A percentile compares a stretch with the other conserved stretches of the same genome.
Evolutionary conservation across 2,888 invertebrate species (phyloP).

Genomic region (Dorcus hopei): DNA sequence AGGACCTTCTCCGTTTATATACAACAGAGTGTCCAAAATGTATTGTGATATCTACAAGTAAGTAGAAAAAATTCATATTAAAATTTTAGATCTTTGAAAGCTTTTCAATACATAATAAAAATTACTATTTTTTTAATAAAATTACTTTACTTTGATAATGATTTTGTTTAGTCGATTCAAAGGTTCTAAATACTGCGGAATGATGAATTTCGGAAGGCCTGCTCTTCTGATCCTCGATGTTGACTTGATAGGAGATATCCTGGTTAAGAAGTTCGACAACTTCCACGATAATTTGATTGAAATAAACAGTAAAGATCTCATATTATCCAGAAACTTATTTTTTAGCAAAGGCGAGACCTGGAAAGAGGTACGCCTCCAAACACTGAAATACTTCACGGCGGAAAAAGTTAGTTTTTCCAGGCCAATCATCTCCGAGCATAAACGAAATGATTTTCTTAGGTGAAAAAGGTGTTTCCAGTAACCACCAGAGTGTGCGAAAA

Average conservation of each 20-base stretch:
- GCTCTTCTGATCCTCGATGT: conserved; percentile 34
- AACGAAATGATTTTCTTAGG: not conserved
- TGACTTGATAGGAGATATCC: conserved; percentile 35
- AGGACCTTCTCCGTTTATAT: conserved; percentile 4
- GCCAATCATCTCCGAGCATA: too few species aligned
- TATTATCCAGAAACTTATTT: conserved; percentile 47
- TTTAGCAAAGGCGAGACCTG: conserved; percentile 44
- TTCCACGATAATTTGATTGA: conserved; percentile 32
- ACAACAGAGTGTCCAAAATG: conserved; percentile 1
- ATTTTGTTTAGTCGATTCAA: not conserved
- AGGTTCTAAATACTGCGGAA: conserved; percentile 31
- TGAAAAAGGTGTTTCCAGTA: conserved; percentile 10
- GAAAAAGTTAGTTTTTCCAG: conserved; percentile 36
- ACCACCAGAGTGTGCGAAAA: not conserved
- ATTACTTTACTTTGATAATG: not conserved
- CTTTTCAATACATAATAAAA: too few species aligned
- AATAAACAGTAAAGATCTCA: conserved; percentile 45
- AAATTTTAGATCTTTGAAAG: too few species aligned
- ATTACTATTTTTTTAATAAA: too few species aligned
- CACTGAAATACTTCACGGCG: conserved; percentile 49
- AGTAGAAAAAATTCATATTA: conserved; percentile 2
- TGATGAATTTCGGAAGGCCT: conserved; percentile 33
- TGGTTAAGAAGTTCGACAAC: conserved; percentile 38
- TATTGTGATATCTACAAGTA: conserved; percentile 10
- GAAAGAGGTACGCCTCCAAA: conserved; percentile 47